phyloP scores from a whole-genome alignment of 2,888 invertebrate genomes.

The Eristalinus aeneus region DNA sequence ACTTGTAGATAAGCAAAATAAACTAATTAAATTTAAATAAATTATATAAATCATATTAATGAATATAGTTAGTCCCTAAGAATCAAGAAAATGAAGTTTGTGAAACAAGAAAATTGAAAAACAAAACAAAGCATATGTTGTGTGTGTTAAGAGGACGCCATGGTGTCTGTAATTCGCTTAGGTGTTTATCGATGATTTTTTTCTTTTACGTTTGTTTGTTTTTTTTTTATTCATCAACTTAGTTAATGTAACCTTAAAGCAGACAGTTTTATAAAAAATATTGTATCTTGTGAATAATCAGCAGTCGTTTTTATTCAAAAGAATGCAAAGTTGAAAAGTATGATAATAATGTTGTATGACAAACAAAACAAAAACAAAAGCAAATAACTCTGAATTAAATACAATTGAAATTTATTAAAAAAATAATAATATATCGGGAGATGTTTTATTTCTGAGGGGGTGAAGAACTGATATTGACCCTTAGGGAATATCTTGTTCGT shows the following conservation, averaged over 20 bases:
- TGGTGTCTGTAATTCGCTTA: slow-evolving; percentile 37
- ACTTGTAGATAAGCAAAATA: slow-evolving; percentile 38
- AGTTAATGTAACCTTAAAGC: background rate
- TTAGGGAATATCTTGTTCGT: no score
- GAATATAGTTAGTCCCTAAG: slow-evolving; percentile 5
- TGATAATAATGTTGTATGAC: slow-evolving; percentile 22
- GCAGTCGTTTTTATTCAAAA: slow-evolving; percentile 43
- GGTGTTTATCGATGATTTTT: slow-evolving; percentile 1
- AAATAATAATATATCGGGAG: background rate
- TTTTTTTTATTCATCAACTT: background rate
- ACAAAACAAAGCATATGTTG: background rate
- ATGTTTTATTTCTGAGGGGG: background rate
- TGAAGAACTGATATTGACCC: background rate
- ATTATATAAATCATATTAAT: slow-evolving; percentile 13
- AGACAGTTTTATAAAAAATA: slow-evolving; percentile 36
- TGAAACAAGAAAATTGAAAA: no score
- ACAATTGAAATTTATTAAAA: slow-evolving; percentile 50
- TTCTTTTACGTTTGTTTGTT: background rate
- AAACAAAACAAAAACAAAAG: background rate
- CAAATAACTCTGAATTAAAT: slow-evolving; percentile 27
- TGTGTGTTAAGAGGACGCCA: slow-evolving; percentile 1
- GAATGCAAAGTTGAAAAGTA: slow-evolving; percentile 15
- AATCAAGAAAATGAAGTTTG: slow-evolving; percentile 11
- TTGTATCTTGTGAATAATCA: slow-evolving; percentile 3
- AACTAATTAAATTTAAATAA: slow-evolving; percentile 3